Conservation (phyloP, 2,797 vertebrate genomes). For the Fistularia commersonii region DNA sequence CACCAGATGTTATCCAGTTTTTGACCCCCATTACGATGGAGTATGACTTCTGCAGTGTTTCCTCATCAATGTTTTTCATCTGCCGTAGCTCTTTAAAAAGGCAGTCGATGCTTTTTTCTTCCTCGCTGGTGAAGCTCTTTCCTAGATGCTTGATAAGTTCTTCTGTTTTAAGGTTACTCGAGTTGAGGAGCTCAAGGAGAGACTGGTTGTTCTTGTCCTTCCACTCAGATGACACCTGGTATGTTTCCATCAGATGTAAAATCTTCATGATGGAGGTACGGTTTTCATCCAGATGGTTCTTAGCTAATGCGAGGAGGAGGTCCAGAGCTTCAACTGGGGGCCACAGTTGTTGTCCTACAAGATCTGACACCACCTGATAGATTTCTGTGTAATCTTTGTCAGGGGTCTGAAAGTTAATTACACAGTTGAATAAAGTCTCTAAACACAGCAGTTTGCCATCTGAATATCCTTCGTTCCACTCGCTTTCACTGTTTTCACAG, state of each 20-base stretch:
- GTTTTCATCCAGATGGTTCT: not conserved
- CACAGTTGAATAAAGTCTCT: slow-evolving; percentile 4
- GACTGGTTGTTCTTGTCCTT: slow-evolving; percentile 4
- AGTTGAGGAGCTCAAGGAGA: not conserved
- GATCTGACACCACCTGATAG: slow-evolving; percentile 7
- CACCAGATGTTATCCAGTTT: slow-evolving; percentile 4
- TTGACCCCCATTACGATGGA: slow-evolving; percentile 4
- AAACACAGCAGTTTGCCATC: slow-evolving; percentile 3
- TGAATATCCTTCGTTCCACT: not conserved
- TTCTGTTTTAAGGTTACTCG: fast-evolving
- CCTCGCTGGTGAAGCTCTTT: not conserved
- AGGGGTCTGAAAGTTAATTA: not conserved
- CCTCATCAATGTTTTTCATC: slow-evolving; percentile 28
- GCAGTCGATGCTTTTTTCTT: not conserved
- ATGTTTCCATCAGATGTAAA: slow-evolving; percentile 35
- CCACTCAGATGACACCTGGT: slow-evolving; percentile 37
- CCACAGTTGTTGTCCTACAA: slow-evolving; percentile 8
- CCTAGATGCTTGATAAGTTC: slow-evolving; percentile 15
- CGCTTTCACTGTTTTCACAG: not conserved
- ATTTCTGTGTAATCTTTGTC: slow-evolving; percentile 1
- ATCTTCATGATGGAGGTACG: slow-evolving; percentile 28
- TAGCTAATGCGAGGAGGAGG: not conserved
- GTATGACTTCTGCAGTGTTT: slow-evolving; percentile 14
- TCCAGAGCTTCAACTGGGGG: slow-evolving; percentile 5
- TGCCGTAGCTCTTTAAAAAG: slow-evolving; percentile 20